Conservation (phyloP, 2,888 invertebrate species). For the Empis stercorea region DNA sequence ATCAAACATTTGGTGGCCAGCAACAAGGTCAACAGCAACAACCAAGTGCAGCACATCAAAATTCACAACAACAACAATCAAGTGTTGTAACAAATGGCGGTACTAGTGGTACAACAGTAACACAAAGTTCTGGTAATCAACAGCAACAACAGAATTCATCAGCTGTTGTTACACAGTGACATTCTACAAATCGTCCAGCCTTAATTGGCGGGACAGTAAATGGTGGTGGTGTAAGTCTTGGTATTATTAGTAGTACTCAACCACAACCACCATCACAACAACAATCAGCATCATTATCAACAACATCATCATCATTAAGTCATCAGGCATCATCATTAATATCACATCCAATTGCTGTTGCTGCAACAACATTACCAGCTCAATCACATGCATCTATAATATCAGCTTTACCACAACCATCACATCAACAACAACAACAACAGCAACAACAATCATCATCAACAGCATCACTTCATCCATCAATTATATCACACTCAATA, state of each 20-base stretch:
- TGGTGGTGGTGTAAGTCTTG: slow-evolving; percentile 9
- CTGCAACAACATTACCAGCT: slow-evolving; percentile 14
- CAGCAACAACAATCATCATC: slow-evolving; percentile 12
- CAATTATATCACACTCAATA: slow-evolving; percentile 29
- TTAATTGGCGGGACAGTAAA: slow-evolving; percentile 4
- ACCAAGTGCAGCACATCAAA: slow-evolving; percentile 1
- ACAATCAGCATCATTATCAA: slow-evolving; percentile 19
- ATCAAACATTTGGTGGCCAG: slow-evolving; percentile 48
- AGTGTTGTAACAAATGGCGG: slow-evolving; percentile 25
- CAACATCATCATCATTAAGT: slow-evolving; percentile 13
- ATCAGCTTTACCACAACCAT: slow-evolving; percentile 14
- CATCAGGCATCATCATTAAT: slow-evolving; percentile 14
- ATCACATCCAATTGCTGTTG: slow-evolving; percentile 12
- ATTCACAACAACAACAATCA: slow-evolving; percentile 1
- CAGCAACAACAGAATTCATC: slow-evolving; percentile 15
- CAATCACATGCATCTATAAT: slow-evolving; percentile 23
- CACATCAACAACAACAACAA: not conserved
- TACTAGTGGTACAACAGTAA: slow-evolving; percentile 11
- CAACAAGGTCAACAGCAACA: slow-evolving; percentile 24
- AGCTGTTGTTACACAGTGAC: slow-evolving; percentile 36
- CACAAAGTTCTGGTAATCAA: not conserved
- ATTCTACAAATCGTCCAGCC: slow-evolving; percentile 24
- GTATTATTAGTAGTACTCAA: slow-evolving; percentile 14
- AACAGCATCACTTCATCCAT: slow-evolving; percentile 10
- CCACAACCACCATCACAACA: slow-evolving; percentile 19